phyloP scores from a whole-genome alignment of 2,113 vertebrate genomes.

The Xyrauchen texanus region DNA sequence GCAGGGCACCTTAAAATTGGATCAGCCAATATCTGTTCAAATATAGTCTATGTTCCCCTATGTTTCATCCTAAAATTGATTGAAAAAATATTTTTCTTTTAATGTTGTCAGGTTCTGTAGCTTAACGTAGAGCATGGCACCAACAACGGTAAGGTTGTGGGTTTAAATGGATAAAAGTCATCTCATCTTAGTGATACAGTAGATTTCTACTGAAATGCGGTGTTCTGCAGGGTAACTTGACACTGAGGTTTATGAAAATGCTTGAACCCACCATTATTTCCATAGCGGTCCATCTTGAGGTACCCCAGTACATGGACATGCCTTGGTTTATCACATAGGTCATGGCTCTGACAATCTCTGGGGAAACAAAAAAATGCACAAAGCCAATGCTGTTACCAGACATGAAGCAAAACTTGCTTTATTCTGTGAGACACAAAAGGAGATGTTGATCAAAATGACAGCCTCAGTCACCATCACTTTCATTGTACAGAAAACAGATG shows the following conservation, averaged over 20 bases:
- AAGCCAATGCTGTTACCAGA: not conserved
- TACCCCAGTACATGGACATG: slow-evolving; percentile 99
- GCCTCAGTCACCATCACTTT: no score
- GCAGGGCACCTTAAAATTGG: not conserved
- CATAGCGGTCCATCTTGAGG: slow-evolving; percentile 95
- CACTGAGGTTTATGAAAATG: not conserved
- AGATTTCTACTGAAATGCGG: not conserved
- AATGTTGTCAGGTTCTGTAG: slow-evolving; percentile 6
- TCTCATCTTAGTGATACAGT: no score
- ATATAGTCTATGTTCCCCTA: not conserved
- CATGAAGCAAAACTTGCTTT: not conserved
- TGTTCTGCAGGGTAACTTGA: not conserved
- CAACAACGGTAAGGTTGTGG: no score
- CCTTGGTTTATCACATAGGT: slow-evolving; percentile 96
- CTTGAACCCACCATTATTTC: slow-evolving; percentile 89
- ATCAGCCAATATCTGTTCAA: not conserved
- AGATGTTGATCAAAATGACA: slow-evolving; percentile 80
- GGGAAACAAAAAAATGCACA: slow-evolving; percentile 26
- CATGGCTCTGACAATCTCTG: slow-evolving; percentile 97
- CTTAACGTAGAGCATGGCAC: not conserved
- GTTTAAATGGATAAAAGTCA: no score
- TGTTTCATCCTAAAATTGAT: no score
- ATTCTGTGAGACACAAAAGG: not conserved
- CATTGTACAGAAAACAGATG: no score
- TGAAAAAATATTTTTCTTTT: no score